Evolutionary conservation across 2,797 vertebrate species (phyloP), one percentile per base, ranked within the genome.

Genomic region (Mormyrus hasselquistii): DNA sequence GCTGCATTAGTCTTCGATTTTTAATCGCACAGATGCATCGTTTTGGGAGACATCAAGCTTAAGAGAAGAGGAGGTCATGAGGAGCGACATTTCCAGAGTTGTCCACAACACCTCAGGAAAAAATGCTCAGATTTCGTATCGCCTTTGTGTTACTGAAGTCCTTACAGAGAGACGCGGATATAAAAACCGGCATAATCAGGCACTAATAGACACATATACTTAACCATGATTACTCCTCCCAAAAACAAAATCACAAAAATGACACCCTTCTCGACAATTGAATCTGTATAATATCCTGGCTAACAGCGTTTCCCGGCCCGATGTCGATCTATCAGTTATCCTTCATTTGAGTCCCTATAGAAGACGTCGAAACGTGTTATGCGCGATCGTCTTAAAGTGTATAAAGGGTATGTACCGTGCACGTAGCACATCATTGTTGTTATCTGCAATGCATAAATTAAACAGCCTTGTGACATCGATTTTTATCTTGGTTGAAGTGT

Each of bases 61-160:
- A 25, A 87, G 86, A 65, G 47, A 85, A 90, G 86, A 89, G 89
- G 89, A 83, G 79, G 90, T 90, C 52, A 88, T 69, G 89, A 47
- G 3, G 85, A 83, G 69, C 84, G 87, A 84, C 85, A 79, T 79
- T 79, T 79, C 73, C 73, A 79, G 73, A 90, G 83, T 89, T 73
- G 34, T 44, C 8, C 16, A 55, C 49, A 55, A 65, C 57, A 84
- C 4, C 88, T 88, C 52, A 2, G 12, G 47, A 84, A 83, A 59
- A 59, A 25, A 49, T 41, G 50, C 49, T 65, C 47, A 41, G 52
- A 53, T 55, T 86, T 22, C 53, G 49, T 53, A 76, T 38, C 25
- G 62, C 6, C n/a, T 55, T 44, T 7, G 85, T 89, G 29, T 55
- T 88, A 88, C 65, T 87, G 86, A 41, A 87, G 86, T 79, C 86